Conservation (phyloP, 2,888 invertebrate genomes). For the Nysson spinosus region DNA sequence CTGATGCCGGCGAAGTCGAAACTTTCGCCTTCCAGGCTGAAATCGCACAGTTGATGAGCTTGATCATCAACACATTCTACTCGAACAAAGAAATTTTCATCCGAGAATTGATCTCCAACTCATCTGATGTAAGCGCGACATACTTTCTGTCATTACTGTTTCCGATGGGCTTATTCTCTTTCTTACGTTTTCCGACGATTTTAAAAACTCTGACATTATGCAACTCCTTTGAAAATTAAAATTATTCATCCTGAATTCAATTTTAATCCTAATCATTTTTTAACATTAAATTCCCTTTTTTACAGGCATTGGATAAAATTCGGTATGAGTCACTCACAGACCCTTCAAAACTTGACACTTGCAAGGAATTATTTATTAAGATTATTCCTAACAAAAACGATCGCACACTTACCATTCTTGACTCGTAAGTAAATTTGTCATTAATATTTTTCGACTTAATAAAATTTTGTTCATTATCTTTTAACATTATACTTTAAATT, state of each 20-base stretch:
- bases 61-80: slow-evolving; percentile 99
- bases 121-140: slow-evolving; percentile 90
- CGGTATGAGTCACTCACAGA: slow-evolving; percentile 99
- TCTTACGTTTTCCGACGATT: background rate
- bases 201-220: background rate
- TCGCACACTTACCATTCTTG: slow-evolving; percentile 96
- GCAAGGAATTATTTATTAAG: slow-evolving; percentile 97
- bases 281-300: background rate
- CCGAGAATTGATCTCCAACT: slow-evolving; percentile 98
- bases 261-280: too few relatives aligned
- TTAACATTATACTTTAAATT: background rate
- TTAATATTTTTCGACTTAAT: background rate
- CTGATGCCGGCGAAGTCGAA: slow-evolving; percentile 86
- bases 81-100: slow-evolving; percentile 99
- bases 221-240: too few relatives aligned
- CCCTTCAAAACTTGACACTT: slow-evolving; percentile 93
- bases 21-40: slow-evolving; percentile 99
- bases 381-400: slow-evolving; percentile 97
- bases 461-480: background rate
- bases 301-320: slow-evolving; percentile 88
- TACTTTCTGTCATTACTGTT: too few relatives aligned
- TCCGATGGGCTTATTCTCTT: too few relatives aligned
- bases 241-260: too few relatives aligned
- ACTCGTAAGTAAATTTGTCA: slow-evolving; percentile 78
- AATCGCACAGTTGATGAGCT: slow-evolving; percentile 99